phyloP scores from a whole-genome alignment of 2,888 invertebrate genomes.

The Ophraella communa region DNA sequence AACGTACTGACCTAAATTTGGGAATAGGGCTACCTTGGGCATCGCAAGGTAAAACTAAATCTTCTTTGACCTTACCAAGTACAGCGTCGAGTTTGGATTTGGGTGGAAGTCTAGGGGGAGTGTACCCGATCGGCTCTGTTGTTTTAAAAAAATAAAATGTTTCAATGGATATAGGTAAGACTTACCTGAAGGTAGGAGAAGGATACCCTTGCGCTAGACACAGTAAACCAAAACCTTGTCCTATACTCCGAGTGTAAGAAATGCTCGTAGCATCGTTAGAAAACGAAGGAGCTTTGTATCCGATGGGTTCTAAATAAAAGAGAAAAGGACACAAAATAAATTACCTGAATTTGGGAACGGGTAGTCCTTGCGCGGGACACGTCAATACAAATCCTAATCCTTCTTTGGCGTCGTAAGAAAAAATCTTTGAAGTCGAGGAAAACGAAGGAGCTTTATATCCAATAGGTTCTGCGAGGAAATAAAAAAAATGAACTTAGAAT shows the following conservation, averaged over 20 bases:
- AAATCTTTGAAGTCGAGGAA: constrained; percentile 70
- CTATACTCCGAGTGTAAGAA: constrained; percentile 51
- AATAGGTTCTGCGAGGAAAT: too few relatives aligned
- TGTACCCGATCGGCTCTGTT: constrained; percentile 62
- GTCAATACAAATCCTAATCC: constrained; percentile 66
- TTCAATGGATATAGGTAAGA: neutral
- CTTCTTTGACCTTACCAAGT: constrained; percentile 39
- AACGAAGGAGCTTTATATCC: too few relatives aligned
- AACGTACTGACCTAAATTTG: constrained; percentile 48
- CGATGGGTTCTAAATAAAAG: constrained; percentile 64
- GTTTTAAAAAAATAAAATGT: constrained; percentile 49
- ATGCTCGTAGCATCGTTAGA: constrained; percentile 72
- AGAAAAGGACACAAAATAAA: too few relatives aligned
- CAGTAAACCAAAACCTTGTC: constrained; percentile 64
- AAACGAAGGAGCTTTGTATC: constrained; percentile 70
- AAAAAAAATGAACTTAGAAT: too few relatives aligned
- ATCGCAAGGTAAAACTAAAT: constrained; percentile 59
- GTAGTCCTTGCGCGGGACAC: constrained; percentile 75
- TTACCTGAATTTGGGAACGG: constrained; percentile 74
- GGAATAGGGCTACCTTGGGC: constrained; percentile 71
- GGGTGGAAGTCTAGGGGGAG: constrained; percentile 59
- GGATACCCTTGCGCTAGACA: constrained; percentile 69
- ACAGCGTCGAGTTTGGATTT: constrained; percentile 53
- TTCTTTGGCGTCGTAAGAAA: constrained; percentile 54
- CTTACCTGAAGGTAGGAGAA: constrained; percentile 69